phyloP scores from a whole-genome alignment of 2,113 vertebrate species.

The Scophthalmus maximus region DNA sequence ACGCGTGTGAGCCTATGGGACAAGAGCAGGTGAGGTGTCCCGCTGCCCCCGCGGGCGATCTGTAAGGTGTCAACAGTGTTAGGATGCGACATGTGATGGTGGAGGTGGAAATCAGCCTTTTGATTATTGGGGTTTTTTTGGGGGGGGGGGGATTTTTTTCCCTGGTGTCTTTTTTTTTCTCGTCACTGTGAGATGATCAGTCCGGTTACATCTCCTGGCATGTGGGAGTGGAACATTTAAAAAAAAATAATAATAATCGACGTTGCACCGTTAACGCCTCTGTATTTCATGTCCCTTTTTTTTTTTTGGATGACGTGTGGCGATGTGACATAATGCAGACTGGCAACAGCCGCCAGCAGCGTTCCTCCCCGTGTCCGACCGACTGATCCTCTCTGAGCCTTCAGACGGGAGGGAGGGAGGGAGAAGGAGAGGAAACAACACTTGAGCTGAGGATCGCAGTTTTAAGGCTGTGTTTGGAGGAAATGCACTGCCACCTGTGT shows the following conservation, averaged over 20 bases:
- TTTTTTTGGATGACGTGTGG: no score
- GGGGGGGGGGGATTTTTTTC: no score
- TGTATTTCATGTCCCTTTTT: background rate
- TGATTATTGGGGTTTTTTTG: background rate
- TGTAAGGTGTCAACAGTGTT: background rate
- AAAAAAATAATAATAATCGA: constrained; percentile 7
- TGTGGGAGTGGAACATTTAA: no score
- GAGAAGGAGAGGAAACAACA: constrained; percentile 6
- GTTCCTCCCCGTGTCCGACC: no score
- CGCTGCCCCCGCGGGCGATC: background rate
- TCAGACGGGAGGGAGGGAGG: background rate
- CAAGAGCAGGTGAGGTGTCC: constrained; percentile 69
- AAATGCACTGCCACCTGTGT: background rate
- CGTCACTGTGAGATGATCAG: constrained; percentile 7
- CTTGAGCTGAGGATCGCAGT: constrained; percentile 7
- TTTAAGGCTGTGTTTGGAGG: background rate
- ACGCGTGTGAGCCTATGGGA: constrained; percentile 53
- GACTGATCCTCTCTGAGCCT: background rate
- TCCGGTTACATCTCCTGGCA: constrained; percentile 44
- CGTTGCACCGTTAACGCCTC: constrained; percentile 7
- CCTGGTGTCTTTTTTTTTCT: background rate
- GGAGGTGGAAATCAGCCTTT: background rate
- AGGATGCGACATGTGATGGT: background rate
- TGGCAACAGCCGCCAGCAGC: background rate
- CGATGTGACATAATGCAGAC: background rate